Evolutionary conservation across 2,113 vertebrate genomes (phyloP), one percentile per base, ranked within the genome.

Genomic region (Seriola aureovittata): DNA sequence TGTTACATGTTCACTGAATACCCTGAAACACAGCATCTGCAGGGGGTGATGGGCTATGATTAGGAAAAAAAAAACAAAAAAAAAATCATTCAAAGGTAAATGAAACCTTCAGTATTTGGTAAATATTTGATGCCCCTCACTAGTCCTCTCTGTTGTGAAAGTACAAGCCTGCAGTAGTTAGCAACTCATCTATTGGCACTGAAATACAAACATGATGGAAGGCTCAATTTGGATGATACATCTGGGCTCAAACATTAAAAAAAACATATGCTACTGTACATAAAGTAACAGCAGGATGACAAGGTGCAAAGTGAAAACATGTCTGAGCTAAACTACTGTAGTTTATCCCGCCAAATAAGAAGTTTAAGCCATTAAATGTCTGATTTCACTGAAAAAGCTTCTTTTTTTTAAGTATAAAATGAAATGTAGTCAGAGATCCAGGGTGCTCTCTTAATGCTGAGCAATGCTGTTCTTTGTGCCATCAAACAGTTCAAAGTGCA

Each of bases 401-500:
- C 1, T 25, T 58, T 29, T 29, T 38, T 8, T n/a, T 2, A 8
- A 42, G 25, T 8, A 25, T 46, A 4, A 8, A 34, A 40, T 0
- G 6, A 23, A 13, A n/a, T 29, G 13, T 8, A 19, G 5, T 19
- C 34, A n/a, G 16, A 14, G 21, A 29, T 12, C 13, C 8, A 13
- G n/a, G 16, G 16, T 29, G 8, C 59, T 55, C 54, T 57, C 9
- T 25, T 12, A 42, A 65, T 38, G 55, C 57, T 73, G 23, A 76
- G 72, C 19, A 12, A 23, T 21, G 21, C 62, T 69, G 48, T 75
- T 29, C 7, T 64, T 65, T 52, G 64, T 59, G 57, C 46, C 64
- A 38, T 70, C 58, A 44, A 46, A 79, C 46, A 17, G 70, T 29
- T 75, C 68, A 71, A 82, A 89, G 85, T 85, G 70, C 85, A 83